Evolutionary conservation across 2,888 invertebrate species (phyloP), one percentile per base, ranked within the genome.

Genomic region (Limnephilus lunatus): DNA sequence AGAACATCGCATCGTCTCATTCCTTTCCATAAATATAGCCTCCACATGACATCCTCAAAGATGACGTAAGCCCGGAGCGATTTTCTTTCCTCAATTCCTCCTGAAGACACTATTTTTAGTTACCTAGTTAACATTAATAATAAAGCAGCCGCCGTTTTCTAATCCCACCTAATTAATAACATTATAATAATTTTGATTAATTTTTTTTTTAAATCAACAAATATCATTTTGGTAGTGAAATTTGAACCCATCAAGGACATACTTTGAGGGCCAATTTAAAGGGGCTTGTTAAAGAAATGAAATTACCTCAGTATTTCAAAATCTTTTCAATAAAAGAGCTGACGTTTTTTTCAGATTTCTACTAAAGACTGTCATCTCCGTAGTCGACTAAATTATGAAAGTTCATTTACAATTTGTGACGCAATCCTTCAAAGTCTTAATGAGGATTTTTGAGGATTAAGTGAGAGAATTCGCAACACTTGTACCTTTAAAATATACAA

Each of bases 341-440:
- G 68, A 68, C 25, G n/a, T 68, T 25, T 68, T 68, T n/a, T 68
- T 68, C 25, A 25, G 68, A 68, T 68, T 68, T 25, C 7, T 68
- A 68, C 68, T n/a, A n/a, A 68, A 68, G 53, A 68, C 53, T 68
- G 53, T 2, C 53, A 25, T 68, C 25, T 5, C 19, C 25, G 53
- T 25, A 68, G 25, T 9, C 25, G 68, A 68, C 25, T 68, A n/a
- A 68, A 68, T 68, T 25, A 68, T 68, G 68, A 68, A 68, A 68
- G 68, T 68, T 68, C 68, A 68, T n/a, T 68, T 68, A n/a, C 68
- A 68, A 68, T 68, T 68, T 68, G 68, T 68, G 68, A 68, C 68
- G 25, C 25, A 68, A 68, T 68, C 68, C 68, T 68, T 68, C 68
- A 68, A 68, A n/a, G 68, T 68, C 68, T 68, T 68, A n/a, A 53